Conservation (phyloP, 2,113 vertebrate genomes). For the Dendropsophus ebraccatus region DNA sequence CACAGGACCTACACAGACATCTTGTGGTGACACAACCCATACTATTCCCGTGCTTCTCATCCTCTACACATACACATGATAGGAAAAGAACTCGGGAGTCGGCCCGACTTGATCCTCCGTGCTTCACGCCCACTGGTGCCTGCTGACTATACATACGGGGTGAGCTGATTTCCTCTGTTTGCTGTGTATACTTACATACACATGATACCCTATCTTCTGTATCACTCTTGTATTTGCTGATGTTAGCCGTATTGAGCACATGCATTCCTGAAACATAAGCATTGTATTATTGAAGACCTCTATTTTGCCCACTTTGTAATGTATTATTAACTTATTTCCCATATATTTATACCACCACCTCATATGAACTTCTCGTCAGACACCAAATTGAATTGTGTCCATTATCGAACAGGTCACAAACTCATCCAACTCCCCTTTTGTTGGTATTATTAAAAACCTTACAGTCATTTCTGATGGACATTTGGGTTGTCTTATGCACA, state of each 20-base stretch:
- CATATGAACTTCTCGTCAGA: constrained; percentile 56
- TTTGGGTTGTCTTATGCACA: constrained; percentile 79
- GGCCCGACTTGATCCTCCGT: too few species aligned
- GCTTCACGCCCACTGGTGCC: too few species aligned
- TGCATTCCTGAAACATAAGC: constrained; percentile 9
- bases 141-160: too few species aligned
- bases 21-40: not conserved
- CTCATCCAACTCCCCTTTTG: constrained; percentile 75
- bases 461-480: constrained; percentile 77
- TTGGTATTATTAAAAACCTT: constrained; percentile 70
- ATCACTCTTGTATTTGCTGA: not conserved
- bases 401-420: constrained; percentile 68
- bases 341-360: constrained; percentile 37
- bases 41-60: not conserved
- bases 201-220: not conserved
- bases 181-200: not conserved
- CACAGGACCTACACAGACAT: not conserved
- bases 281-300: not conserved
- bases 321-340: not conserved
- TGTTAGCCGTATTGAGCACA: not conserved
- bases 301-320: not conserved
- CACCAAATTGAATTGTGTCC: constrained; percentile 69
- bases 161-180: too few species aligned
- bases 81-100: too few species aligned
- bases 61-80: not conserved